Base-by-base conservation (phyloP, 2,888 invertebrate genomes). In the Rhingia campestris region DNA sequence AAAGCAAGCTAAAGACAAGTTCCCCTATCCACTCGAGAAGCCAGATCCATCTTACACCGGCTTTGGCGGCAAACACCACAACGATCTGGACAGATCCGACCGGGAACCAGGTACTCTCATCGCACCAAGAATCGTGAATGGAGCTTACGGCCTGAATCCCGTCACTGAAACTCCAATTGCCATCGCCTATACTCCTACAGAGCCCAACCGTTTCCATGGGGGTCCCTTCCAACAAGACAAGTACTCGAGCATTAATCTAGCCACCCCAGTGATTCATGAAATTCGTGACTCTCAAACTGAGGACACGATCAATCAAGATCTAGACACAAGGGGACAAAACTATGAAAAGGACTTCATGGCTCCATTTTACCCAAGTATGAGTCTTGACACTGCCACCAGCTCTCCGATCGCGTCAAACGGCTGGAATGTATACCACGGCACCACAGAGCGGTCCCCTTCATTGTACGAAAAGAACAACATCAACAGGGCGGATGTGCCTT, bases 291-390 rank as follows among this genome's bases (percentile, higher is more conserved):
- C 89, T 0, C 90, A 91, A 73, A 89, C 90, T 6, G 91, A 91
- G 63, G 88, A 90, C 49, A 86, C 87, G 3, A 70, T 89, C 0
- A 88, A 87, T 4, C 88, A 89, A 47, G 91, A 91, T 41, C 88
- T 89, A 6, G 91, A 91, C 82, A 86, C 90, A n/a, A 88, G 91
- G 5, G 91, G 90, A 0, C 90, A 91, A 56, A 90, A 91, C 67
- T 90, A 88, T 59, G 91, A 91, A 76, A 87, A 93, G 81, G 94
- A 93, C 82, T 95, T 95, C 86, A 94, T 94, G 92, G 94, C 95
- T 0, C 95, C 95, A 0, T 95, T 95, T 87, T 93, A 94, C 54
- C 95, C 95, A 0, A 95, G 94, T 87, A 92, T 93, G 0, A 94
- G 93, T 74, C 91, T 94, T 1, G 94, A 93, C 79, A 87, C 88